Evolutionary conservation across 1,140 invertebrate species (phyloP).

Genomic region (Mya arenaria): DNA sequence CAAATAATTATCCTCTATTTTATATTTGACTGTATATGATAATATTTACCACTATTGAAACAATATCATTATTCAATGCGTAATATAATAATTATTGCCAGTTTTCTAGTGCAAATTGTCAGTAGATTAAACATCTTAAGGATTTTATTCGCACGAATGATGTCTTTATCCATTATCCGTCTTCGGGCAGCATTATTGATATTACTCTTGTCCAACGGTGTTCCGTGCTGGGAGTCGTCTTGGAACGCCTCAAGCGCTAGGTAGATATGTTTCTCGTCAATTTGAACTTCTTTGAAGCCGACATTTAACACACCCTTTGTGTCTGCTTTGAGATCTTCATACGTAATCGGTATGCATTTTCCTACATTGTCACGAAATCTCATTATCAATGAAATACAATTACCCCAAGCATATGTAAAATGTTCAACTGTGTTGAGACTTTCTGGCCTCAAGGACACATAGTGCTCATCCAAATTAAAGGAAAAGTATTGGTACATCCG

Average conservation of each 20-base stretch:
- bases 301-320: background rate
- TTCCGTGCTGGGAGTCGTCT: conserved; percentile 15
- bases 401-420: conserved; percentile 20
- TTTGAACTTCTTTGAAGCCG: background rate
- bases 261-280: background rate
- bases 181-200: conserved; percentile 2
- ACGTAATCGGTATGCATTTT: background rate
- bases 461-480: background rate
- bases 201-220: conserved; percentile 1
- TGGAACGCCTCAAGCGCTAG: conserved; percentile 2
- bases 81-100: too few species aligned
- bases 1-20: too few species aligned
- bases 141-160: conserved; percentile 12
- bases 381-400: background rate
- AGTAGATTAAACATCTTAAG: conserved; percentile 6
- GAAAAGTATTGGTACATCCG: conserved; percentile 19
- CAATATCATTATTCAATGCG: too few species aligned
- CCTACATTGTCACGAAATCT: background rate
- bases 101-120: too few species aligned
- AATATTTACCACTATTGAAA: too few species aligned
- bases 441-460: background rate
- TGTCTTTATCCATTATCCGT: background rate
- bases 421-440: conserved; percentile 14
- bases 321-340: conserved; percentile 10
- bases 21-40: too few species aligned